Evolutionary conservation across 2,888 invertebrate species (phyloP).

Genomic region (Isotomurus palustris): DNA sequence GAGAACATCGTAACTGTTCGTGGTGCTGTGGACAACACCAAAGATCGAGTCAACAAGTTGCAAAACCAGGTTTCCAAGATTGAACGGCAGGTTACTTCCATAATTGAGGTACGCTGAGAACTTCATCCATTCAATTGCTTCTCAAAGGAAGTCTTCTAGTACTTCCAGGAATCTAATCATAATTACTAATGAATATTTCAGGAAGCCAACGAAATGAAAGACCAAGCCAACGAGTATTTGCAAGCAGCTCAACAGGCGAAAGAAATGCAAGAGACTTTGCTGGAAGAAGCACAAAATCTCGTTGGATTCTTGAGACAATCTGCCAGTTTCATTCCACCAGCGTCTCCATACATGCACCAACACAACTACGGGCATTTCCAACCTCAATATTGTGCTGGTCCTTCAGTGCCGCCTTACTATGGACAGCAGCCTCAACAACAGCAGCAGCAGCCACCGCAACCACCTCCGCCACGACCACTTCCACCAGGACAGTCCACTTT

Average conservation of each 20-base stretch:
- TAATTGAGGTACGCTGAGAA: constrained; percentile 29
- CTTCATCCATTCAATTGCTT: background rate
- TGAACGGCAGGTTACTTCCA: constrained; percentile 38
- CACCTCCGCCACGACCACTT: constrained; percentile 16
- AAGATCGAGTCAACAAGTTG: constrained; percentile 32
- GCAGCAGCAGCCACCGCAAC: constrained; percentile 1
- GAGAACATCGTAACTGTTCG: constrained; percentile 38
- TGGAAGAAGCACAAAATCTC: constrained; percentile 40
- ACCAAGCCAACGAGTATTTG: constrained; percentile 35
- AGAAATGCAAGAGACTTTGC: constrained; percentile 34
- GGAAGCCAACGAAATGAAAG: constrained; percentile 37
- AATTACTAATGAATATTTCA: constrained; percentile 10
- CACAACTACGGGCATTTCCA: constrained; percentile 22
- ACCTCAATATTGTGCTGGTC: constrained; percentile 17
- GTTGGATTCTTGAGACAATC: constrained; percentile 31
- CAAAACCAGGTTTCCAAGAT: constrained; percentile 33
- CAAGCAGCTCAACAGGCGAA: constrained; percentile 37
- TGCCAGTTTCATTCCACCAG: constrained; percentile 3
- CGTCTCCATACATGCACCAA: constrained; percentile 17
- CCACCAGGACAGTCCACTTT: constrained; percentile 20
- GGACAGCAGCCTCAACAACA: background rate
- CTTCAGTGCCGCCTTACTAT: constrained; percentile 21
- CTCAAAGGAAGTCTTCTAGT: background rate
- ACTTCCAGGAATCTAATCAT: background rate
- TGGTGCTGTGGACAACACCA: constrained; percentile 29